phyloP scores from a whole-genome alignment of 2,113 vertebrate genomes.

The Sphyrna mokarran region DNA sequence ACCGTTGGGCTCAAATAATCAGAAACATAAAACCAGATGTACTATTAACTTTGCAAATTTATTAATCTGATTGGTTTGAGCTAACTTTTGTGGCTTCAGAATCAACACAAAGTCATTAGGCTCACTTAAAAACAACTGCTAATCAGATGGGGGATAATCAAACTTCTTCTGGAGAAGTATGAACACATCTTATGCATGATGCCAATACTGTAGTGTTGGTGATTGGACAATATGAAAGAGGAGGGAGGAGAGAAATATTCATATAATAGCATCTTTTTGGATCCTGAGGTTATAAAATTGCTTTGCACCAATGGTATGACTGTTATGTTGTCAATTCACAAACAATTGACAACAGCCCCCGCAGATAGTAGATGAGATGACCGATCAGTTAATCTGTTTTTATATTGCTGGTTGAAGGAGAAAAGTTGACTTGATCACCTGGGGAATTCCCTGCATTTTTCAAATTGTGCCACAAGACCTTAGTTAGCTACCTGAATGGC shows the following conservation, averaged over 20 bases:
- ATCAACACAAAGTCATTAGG: not conserved
- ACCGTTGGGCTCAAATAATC: not conserved
- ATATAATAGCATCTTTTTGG: no score
- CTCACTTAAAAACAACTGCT: not conserved
- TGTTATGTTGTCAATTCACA: not conserved
- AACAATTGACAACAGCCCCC: no score
- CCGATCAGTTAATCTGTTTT: not conserved
- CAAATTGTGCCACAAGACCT: not conserved
- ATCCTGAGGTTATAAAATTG: not conserved
- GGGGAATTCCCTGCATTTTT: not conserved
- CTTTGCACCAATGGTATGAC: not conserved
- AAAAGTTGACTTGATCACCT: not conserved
- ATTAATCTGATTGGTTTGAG: not conserved
- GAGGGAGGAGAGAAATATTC: not conserved
- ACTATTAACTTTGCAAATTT: no score
- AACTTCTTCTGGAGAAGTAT: not conserved
- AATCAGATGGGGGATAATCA: not conserved
- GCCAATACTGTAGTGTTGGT: not conserved
- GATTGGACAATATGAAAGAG: not conserved
- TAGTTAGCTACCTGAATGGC: not conserved
- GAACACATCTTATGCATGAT: not conserved
- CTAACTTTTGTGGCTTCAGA: not conserved
- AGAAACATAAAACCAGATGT: not conserved
- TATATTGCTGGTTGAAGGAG: not conserved
- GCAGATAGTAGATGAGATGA: not conserved